Percentiles rank a stretch among this genome's conserved stretches.
Conservation (phyloP, 2,113 vertebrate species). For the Cochlearius cochlearius region DNA sequence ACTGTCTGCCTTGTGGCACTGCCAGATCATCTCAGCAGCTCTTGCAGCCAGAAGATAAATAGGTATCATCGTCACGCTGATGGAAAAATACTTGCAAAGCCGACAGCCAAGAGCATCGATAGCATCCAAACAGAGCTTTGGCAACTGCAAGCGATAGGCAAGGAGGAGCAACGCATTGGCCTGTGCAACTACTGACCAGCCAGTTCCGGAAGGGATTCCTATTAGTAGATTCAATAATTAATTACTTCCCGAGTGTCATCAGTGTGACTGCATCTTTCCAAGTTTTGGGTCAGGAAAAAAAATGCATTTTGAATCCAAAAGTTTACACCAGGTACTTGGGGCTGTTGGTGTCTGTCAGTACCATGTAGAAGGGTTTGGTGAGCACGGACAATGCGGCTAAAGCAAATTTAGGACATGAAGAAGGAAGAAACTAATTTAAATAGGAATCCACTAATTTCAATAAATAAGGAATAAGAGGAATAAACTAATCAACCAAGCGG, state of each 20-base stretch:
- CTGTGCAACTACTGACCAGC: neutral
- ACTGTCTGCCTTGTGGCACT: constrained; percentile 85
- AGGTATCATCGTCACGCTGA: constrained; percentile 56
- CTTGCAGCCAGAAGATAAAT: constrained; percentile 85
- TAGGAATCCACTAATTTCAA: neutral
- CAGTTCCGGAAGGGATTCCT: neutral
- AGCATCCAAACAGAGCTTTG: constrained; percentile 31
- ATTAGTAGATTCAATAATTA: neutral
- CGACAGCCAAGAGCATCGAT: neutral
- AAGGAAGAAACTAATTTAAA: neutral
- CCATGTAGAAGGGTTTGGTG: neutral
- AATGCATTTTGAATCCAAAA: neutral
- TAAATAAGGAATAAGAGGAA: neutral
- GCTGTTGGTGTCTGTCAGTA: neutral
- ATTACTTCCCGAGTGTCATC: neutral
- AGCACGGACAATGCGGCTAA: neutral
- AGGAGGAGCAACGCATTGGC: neutral
- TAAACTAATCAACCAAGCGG: neutral
- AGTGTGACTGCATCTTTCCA: neutral
- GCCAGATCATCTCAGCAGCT: constrained; percentile 83
- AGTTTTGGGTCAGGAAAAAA: neutral
- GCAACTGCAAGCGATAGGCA: neutral
- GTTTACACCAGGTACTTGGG: neutral
- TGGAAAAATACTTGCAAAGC: constrained; percentile 51
- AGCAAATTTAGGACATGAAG: neutral